Conservation (phyloP, 2,888 invertebrate species). For the Xylota sylvarum region DNA sequence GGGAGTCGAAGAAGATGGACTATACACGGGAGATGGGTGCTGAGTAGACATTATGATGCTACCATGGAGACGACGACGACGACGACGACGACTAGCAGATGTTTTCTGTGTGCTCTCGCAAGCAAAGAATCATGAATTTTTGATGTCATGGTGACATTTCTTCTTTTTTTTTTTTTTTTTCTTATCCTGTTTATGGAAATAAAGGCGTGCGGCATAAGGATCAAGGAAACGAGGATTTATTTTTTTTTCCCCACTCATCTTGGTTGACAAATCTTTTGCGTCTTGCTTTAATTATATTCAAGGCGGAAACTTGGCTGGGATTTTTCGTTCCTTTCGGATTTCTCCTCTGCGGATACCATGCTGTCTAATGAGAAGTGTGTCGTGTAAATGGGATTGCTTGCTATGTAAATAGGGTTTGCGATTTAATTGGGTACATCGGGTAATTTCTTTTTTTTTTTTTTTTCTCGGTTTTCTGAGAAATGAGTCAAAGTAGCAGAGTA, state of each 20-base stretch:
- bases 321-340: background rate
- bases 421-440: slow-evolving; percentile 46
- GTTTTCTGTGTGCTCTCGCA: slow-evolving; percentile 39
- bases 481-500: background rate
- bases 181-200: slow-evolving; percentile 27
- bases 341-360: background rate
- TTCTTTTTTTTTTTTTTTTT: slow-evolving; percentile 4
- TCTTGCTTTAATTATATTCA: slow-evolving; percentile 57
- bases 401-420: slow-evolving; percentile 31
- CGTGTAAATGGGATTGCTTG: slow-evolving; percentile 32
- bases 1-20: background rate
- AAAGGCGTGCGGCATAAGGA: slow-evolving; percentile 1
- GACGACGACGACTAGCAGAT: slow-evolving; percentile 46
- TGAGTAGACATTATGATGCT: slow-evolving; percentile 23
- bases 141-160: slow-evolving; percentile 53
- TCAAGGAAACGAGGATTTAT: slow-evolving; percentile 11
- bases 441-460: background rate
- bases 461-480: background rate
- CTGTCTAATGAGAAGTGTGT: slow-evolving; percentile 35
- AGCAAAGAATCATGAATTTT: slow-evolving; percentile 56
- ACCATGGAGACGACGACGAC: slow-evolving; percentile 37
- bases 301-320: slow-evolving; percentile 31
- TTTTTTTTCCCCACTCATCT: slow-evolving; percentile 15
- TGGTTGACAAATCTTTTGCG: slow-evolving; percentile 56
- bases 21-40: background rate